phyloP scores from a whole-genome alignment of 2,113 vertebrate species.

The Vireo altiloquus region DNA sequence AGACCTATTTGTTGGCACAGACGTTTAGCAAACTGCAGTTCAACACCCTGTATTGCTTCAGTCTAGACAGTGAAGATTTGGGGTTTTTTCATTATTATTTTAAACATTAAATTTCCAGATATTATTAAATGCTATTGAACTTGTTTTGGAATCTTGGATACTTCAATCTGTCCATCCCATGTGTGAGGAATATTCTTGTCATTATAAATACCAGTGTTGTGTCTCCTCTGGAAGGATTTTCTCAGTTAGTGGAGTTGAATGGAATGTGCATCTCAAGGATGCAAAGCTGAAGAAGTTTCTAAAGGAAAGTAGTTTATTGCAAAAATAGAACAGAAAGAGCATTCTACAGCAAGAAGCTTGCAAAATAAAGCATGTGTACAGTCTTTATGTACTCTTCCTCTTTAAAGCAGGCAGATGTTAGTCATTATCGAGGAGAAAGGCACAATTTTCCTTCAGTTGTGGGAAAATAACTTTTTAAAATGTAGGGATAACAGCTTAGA shows the following conservation, averaged over 20 bases:
- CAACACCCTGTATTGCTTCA: neutral
- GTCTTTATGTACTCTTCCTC: neutral
- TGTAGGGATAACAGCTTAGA: neutral
- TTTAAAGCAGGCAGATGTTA: neutral
- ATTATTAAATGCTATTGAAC: neutral
- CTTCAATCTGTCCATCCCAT: neutral
- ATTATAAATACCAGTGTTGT: neutral
- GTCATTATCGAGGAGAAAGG: neutral
- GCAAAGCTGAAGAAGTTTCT: neutral
- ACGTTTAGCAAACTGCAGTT: neutral
- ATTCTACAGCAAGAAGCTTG: neutral
- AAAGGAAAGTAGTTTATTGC: neutral
- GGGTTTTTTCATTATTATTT: neutral
- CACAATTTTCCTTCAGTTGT: neutral
- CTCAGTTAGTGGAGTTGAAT: neutral
- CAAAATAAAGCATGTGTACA: neutral
- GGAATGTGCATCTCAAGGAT: neutral
- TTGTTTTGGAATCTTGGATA: neutral
- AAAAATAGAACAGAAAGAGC: neutral
- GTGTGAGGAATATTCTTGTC: neutral
- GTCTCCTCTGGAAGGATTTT: neutral
- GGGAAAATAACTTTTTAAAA: neutral
- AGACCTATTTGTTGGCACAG: neutral
- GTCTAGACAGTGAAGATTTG: conserved; percentile 17
- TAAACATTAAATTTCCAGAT: neutral